Conservation (phyloP, 2,113 vertebrate genomes). For the Colistium nudipinnis region DNA sequence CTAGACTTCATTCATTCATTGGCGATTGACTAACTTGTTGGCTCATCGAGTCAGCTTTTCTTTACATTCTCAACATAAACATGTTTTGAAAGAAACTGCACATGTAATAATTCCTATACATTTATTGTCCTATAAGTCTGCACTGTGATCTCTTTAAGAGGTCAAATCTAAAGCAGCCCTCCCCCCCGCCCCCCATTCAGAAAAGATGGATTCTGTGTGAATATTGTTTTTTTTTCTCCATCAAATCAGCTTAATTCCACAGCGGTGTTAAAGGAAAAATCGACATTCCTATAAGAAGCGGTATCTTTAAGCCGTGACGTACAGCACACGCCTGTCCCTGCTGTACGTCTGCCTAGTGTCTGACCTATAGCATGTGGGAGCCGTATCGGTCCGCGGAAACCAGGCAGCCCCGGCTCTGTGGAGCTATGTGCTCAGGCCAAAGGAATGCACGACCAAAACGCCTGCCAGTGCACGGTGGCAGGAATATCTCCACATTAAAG, state of each 20-base stretch:
- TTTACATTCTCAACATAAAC: constrained; percentile 32
- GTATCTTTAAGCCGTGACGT: constrained; percentile 10
- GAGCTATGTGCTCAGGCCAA: constrained; percentile 16
- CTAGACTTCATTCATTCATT: too few species aligned
- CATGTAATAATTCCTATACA: constrained; percentile 8
- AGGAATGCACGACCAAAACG: constrained; percentile 43
- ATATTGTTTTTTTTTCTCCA: constrained; percentile 40
- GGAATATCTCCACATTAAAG: neutral
- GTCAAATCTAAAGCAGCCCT: constrained; percentile 31
- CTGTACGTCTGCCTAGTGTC: constrained; percentile 2
- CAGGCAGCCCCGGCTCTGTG: neutral
- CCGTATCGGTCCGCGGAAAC: neutral
- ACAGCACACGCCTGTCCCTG: neutral
- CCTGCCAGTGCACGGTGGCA: neutral
- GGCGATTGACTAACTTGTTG: too few species aligned
- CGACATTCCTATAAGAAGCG: neutral
- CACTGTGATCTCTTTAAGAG: constrained; percentile 44
- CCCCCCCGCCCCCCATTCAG: too few species aligned
- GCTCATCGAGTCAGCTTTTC: neutral
- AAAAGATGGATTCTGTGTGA: constrained; percentile 21
- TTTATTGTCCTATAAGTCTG: constrained; percentile 12
- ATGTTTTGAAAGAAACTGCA: constrained; percentile 22
- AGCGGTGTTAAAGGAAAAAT: constrained; percentile 3
- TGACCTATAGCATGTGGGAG: neutral
- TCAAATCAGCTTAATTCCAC: constrained; percentile 47